Conservation (phyloP, 2,797 vertebrate species). For the Acanthurus lineatus region DNA sequence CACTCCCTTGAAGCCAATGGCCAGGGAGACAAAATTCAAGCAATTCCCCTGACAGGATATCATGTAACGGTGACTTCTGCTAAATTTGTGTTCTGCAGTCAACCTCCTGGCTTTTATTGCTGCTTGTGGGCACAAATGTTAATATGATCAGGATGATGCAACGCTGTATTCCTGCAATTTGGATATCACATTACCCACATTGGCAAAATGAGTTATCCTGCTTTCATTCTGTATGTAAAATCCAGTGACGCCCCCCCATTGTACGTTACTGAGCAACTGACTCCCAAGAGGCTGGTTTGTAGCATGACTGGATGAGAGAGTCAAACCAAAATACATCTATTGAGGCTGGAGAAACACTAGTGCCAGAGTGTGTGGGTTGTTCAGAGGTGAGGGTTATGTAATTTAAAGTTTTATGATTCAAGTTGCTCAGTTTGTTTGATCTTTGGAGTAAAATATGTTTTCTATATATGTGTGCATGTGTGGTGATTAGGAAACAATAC, state of each 20-base stretch:
- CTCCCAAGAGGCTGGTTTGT: constrained; percentile 68
- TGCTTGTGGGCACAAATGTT: constrained; percentile 72
- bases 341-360: constrained; percentile 56
- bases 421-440: constrained; percentile 49
- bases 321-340: constrained; percentile 74
- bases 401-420: constrained; percentile 63
- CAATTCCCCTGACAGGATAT: constrained; percentile 73
- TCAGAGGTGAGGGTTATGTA: constrained; percentile 69
- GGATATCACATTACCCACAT: constrained; percentile 68
- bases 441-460: constrained; percentile 43
- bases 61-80: constrained; percentile 73
- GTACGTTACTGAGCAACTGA: constrained; percentile 81
- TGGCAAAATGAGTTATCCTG: constrained; percentile 69
- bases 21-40: constrained; percentile 66
- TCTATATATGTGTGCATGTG: constrained; percentile 55
- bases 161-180: constrained; percentile 50
- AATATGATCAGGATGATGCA: constrained; percentile 70
- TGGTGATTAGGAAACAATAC: constrained; percentile 88
- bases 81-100: constrained; percentile 69
- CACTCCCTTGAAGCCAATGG: constrained; percentile 69
- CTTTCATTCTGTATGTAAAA: constrained; percentile 67
- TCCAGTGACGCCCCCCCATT: constrained; percentile 62
- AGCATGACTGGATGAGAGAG: constrained; percentile 67
- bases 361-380: constrained; percentile 75
- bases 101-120: constrained; percentile 57